Evolutionary conservation across 2,888 invertebrate species (phyloP).

Genomic region (Pseudeuparius sepicola): DNA sequence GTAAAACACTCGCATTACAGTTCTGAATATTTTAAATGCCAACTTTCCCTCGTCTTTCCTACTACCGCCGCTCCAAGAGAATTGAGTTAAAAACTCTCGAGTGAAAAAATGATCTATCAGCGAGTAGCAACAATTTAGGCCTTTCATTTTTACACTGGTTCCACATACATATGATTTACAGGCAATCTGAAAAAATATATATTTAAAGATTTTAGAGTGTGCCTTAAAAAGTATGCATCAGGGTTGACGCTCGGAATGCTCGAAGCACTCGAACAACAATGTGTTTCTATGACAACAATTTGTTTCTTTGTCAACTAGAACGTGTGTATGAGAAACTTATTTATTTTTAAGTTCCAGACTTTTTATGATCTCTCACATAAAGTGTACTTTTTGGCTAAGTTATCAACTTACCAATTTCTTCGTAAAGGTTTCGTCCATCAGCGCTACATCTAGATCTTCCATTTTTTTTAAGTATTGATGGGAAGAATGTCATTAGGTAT

Average conservation of each 20-base stretch:
- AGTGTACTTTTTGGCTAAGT: too few species aligned
- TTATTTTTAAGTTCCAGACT: too few species aligned
- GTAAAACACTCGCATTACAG: constrained; percentile 12
- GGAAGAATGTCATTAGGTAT: constrained; percentile 11
- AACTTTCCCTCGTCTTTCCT: constrained; percentile 9
- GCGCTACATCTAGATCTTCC: constrained; percentile 11
- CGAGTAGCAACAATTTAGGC: constrained; percentile 12
- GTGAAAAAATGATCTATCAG: constrained; percentile 13
- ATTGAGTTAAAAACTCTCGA: constrained; percentile 11
- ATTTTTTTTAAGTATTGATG: constrained; percentile 9
- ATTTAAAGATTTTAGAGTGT: neutral
- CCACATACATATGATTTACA: constrained; percentile 14
- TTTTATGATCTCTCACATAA: too few species aligned
- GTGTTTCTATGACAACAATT: too few species aligned
- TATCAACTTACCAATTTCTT: constrained; percentile 13
- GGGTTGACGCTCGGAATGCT: too few species aligned
- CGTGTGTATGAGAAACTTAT: too few species aligned
- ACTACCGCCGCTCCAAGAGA: constrained; percentile 14
- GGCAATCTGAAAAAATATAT: constrained; percentile 11
- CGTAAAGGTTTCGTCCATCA: constrained; percentile 11
- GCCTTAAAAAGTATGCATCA: too few species aligned
- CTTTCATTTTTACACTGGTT: constrained; percentile 12
- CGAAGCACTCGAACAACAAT: too few species aligned
- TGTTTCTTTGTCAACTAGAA: too few species aligned
- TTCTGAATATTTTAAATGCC: constrained; percentile 14